Percentiles rank a stretch among this genome's conserved stretches.
These are phyloP conservation scores for Sepiola atlantica DNA, from an alignment of 2,888 invertebrate species.

Conservation along the genomic window DNA sequence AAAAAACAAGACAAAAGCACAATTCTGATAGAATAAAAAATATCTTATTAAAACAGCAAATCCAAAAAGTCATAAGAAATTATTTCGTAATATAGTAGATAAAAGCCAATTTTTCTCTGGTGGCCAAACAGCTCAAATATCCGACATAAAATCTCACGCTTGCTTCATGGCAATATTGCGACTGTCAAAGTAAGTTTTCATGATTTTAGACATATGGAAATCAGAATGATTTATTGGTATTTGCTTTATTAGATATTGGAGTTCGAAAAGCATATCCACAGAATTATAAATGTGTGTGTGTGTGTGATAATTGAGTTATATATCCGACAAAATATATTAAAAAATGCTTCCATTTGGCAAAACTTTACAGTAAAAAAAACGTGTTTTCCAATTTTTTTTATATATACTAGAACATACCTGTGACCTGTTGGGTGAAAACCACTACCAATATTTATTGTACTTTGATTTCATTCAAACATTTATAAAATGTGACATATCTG, in stretches of 20 bases:
- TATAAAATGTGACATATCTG: too few relatives aligned
- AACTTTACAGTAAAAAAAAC: too few relatives aligned
- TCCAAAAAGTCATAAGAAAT: not conserved
- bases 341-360: too few relatives aligned
- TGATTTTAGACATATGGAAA: not conserved
- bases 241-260: not conserved
- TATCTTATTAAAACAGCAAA: not conserved
- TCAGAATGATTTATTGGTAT: not conserved
- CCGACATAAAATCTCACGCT: not conserved
- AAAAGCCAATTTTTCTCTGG: not conserved
- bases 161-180: not conserved
- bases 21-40: not conserved
- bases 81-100: not conserved
- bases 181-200: slow-evolving; percentile 20
- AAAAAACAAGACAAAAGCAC: not conserved
- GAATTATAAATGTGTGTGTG: too few relatives aligned
- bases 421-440: too few relatives aligned
- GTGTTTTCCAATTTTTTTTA: too few relatives aligned
- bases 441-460: too few relatives aligned
- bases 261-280: too few relatives aligned
- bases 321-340: too few relatives aligned
- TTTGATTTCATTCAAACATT: too few relatives aligned
- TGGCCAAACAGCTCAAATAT: not conserved
- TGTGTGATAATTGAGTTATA: too few relatives aligned
- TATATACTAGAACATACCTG: too few relatives aligned